Evolutionary conservation across 2,888 invertebrate genomes (phyloP).

Genomic region (Gasteruption jaculator): DNA sequence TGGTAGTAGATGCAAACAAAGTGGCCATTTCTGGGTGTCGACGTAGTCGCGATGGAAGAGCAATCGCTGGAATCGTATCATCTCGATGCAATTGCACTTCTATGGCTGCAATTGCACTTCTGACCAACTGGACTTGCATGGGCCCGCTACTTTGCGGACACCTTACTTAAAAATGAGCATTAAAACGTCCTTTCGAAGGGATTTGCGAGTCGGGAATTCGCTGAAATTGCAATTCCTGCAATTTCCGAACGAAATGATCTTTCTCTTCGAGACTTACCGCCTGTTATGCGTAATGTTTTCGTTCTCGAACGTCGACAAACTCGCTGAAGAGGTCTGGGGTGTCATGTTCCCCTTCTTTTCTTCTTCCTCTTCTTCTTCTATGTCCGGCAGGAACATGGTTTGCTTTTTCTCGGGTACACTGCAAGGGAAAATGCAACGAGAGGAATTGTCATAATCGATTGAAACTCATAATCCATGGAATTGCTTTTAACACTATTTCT

Average conservation of each 20-base stretch:
- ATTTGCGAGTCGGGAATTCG: neutral
- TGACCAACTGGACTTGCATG: too few relatives aligned
- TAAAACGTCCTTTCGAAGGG: neutral
- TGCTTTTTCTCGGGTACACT: slow-evolving; percentile 58
- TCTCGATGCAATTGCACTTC: too few relatives aligned
- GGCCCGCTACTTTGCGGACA: neutral
- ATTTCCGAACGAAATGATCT: slow-evolving; percentile 1
- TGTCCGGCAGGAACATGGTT: slow-evolving; percentile 56
- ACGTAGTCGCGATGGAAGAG: too few relatives aligned
- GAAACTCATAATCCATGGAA: too few relatives aligned
- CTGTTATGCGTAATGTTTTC: slow-evolving; percentile 36
- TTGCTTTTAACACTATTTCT: too few relatives aligned
- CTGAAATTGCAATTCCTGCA: neutral
- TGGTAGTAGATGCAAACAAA: neutral
- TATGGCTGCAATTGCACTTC: too few relatives aligned
- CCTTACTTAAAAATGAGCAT: neutral
- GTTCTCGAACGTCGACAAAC: slow-evolving; percentile 29
- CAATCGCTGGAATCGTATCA: too few relatives aligned
- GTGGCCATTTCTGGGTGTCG: too few relatives aligned
- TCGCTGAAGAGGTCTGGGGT: slow-evolving; percentile 38
- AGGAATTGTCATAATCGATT: too few relatives aligned
- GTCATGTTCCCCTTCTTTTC: slow-evolving; percentile 28
- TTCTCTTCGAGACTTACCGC: too few relatives aligned
- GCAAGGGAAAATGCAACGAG: too few relatives aligned
- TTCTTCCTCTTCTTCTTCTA: slow-evolving; percentile 54